Conservation (phyloP, 2,113 vertebrate species). For the Amia ocellicauda region DNA sequence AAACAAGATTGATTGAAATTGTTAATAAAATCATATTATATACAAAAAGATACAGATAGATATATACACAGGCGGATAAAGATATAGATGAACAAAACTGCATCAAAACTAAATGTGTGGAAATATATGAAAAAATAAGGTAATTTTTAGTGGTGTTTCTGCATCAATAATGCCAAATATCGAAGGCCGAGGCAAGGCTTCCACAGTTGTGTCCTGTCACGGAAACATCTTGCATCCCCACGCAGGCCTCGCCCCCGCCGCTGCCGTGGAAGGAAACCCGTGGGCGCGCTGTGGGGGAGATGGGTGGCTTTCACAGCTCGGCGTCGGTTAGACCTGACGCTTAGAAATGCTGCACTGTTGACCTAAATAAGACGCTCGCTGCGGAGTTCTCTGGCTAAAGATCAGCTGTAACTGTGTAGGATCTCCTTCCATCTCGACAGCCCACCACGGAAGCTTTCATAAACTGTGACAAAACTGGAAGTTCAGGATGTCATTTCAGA, state of each 20-base stretch:
- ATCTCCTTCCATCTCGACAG: too few relatives aligned
- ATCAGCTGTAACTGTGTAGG: too few relatives aligned
- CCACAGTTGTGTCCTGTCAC: not conserved
- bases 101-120: not conserved
- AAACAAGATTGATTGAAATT: too few relatives aligned
- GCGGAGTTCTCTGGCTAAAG: too few relatives aligned
- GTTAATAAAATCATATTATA: too few relatives aligned
- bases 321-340: not conserved
- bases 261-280: constrained; percentile 27
- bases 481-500: too few relatives aligned
- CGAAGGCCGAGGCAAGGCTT: constrained; percentile 11
- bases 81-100: not conserved
- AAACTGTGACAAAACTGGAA: too few relatives aligned
- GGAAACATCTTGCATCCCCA: constrained; percentile 24
- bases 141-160: too few relatives aligned
- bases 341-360: not conserved
- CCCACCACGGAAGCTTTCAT: too few relatives aligned
- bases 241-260: constrained; percentile 9
- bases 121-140: too few relatives aligned
- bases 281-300: constrained; percentile 13
- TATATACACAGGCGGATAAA: not conserved
- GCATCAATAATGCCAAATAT: constrained; percentile 11
- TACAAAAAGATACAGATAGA: not conserved
- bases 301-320: not conserved
- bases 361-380: constrained; percentile 39